A percentile compares a stretch with the other conserved stretches of the same genome.
Evolutionary conservation across 2,888 invertebrate genomes (phyloP).

Genomic region (Agriopis aurantiaria): DNA sequence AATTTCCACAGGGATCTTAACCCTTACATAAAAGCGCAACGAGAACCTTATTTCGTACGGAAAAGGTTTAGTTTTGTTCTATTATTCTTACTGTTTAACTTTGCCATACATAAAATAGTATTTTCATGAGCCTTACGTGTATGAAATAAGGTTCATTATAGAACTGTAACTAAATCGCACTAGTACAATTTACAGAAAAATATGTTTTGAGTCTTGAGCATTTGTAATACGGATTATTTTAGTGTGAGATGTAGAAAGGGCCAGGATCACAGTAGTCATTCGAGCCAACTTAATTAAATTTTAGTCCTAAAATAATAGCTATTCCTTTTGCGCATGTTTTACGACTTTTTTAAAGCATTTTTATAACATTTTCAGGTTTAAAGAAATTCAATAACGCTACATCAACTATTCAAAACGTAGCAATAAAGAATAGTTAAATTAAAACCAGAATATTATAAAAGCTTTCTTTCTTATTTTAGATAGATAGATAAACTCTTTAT

Average conservation of each 20-base stretch:
- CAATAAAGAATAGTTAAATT: too few species aligned
- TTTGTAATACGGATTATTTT: conserved; percentile 34
- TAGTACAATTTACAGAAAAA: neutral
- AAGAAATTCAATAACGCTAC: conserved; percentile 16
- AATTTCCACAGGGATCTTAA: conserved; percentile 51
- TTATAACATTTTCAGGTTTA: conserved; percentile 32
- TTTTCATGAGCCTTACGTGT: conserved; percentile 27
- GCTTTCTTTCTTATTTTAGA: too few species aligned
- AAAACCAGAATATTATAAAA: too few species aligned
- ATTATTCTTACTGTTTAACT: conserved; percentile 33
- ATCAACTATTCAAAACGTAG: too few species aligned
- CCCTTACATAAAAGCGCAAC: conserved; percentile 25
- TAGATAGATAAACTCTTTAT: too few species aligned
- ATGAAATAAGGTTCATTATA: conserved; percentile 40
- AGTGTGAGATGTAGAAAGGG: conserved; percentile 20
- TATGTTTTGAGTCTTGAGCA: conserved; percentile 17
- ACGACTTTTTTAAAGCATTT: conserved; percentile 47
- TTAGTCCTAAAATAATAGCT: conserved; percentile 62
- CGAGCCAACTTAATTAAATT: conserved; percentile 55
- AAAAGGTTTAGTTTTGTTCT: conserved; percentile 17
- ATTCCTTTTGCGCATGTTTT: conserved; percentile 36
- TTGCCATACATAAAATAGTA: conserved; percentile 41
- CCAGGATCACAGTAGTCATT: conserved; percentile 43
- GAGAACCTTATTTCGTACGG: conserved; percentile 6
- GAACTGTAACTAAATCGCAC: conserved; percentile 13